Base-by-base conservation (phyloP, 1,140 invertebrate genomes). In the Bombus superbus region DNA sequence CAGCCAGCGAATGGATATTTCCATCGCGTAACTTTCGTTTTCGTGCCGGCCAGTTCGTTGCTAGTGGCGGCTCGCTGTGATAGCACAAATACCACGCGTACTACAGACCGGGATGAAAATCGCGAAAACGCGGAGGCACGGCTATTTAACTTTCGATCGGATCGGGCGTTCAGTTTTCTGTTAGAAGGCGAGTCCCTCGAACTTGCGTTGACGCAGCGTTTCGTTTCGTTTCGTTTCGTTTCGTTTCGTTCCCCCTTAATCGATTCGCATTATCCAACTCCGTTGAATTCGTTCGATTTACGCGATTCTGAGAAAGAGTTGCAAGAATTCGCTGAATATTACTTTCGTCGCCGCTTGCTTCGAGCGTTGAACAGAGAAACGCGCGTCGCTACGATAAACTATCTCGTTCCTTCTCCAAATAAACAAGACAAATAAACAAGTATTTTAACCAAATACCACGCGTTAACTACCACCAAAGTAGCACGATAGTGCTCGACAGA, bases 21-120 rank as follows among this genome's bases (percentile, higher is more conserved):
- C 53, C 68, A 71, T 38, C 15, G 38, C 38, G 66, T 47, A 35
- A 53, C 68, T 81, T 72, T 81, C 77, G 32, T 79, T 79, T 68
- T 79, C 77, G 76, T 25, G n/a, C 22, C 44, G 64, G 53, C 22
- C 53, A 75, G 32, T 53, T 68, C 22, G 13, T 38, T 53, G 18
- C 78, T 25, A 32, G 35, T 1, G 1, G 42, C 6, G 42, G 5
- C 10, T n/a, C 6, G 44, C 32, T 32, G 18, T 68, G 64, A 80
- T 80, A 80, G 38, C 4, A 11, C 32, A 5, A 42, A 57, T 73
- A 73, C 74, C 47, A 9, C n/a, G 40, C 28, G 18, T 32, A n/a
- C 38, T 25, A 25, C 6, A 42, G n/a, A 22, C 15, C 13, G 59
- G 22, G 3, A 78, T 15, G 28, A 25, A 78, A 44, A 25, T 18